A percentile compares a stretch with the other conserved stretches of the same genome.
Evolutionary conservation across 2,113 vertebrate genomes (phyloP).

Genomic region (Cheilinus undulatus): DNA sequence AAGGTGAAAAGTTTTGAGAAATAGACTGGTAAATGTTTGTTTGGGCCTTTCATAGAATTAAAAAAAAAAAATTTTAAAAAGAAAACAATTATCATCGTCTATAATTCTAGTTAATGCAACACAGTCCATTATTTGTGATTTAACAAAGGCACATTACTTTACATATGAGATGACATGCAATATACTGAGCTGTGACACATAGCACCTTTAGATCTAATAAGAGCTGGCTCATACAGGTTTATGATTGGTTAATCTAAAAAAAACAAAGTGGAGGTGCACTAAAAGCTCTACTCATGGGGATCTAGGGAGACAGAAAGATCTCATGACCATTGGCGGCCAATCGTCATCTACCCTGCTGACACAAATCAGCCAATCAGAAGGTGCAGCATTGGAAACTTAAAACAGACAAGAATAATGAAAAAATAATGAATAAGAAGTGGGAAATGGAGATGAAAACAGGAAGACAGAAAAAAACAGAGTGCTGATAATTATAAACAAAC

Average conservation of each 20-base stretch:
- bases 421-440: constrained; percentile 31
- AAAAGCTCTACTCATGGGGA: no score
- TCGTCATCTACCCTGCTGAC: constrained; percentile 83
- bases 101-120: no score
- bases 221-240: constrained; percentile 36
- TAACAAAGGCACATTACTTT: not conserved
- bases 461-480: constrained; percentile 24
- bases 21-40: not conserved
- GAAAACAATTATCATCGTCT: no score
- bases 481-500: constrained; percentile 10
- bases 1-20: not conserved
- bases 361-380: constrained; percentile 90
- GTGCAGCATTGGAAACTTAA: constrained; percentile 89
- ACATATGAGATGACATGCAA: not conserved
- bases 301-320: no score
- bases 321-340: constrained; percentile 76
- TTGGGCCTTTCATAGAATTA: not conserved
- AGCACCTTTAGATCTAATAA: constrained; percentile 16
- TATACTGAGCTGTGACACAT: constrained; percentile 11
- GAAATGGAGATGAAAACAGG: constrained; percentile 6
- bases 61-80: no score
- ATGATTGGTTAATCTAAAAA: constrained; percentile 32
- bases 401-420: constrained; percentile 83
- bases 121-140: no score
- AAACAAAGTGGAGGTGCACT: not conserved